Evolutionary conservation across 2,113 vertebrate species (phyloP).

Genomic region (Cyanistes caeruleus): DNA sequence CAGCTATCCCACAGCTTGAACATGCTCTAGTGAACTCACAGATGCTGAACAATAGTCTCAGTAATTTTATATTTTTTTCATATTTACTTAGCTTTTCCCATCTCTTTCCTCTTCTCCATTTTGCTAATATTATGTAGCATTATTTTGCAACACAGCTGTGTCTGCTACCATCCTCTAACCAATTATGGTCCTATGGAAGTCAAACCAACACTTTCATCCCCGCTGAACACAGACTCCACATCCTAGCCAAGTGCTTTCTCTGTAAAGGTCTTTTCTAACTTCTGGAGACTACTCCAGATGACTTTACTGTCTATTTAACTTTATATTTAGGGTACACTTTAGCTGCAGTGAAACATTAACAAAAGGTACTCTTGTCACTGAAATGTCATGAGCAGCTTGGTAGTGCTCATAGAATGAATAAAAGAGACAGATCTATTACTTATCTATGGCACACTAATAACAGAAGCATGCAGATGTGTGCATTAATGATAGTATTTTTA

Average conservation of each 20-base stretch:
- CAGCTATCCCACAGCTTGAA: background rate
- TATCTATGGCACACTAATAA: background rate
- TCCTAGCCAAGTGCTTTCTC: background rate
- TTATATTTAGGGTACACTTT: background rate
- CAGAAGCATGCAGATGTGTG: background rate
- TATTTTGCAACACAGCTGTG: background rate
- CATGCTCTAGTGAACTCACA: fast-evolving
- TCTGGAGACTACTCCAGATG: background rate
- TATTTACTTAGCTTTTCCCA: background rate
- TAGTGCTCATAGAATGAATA: background rate
- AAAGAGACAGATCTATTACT: background rate
- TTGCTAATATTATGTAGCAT: background rate
- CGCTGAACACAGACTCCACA: background rate
- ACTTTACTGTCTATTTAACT: background rate
- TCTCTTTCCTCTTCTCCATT: background rate
- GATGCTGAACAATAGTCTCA: background rate
- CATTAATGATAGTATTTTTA: background rate
- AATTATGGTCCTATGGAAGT: background rate
- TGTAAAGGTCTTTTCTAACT: background rate
- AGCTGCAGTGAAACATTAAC: background rate
- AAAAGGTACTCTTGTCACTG: background rate
- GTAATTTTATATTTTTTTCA: background rate
- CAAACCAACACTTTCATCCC: background rate
- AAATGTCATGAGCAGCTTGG: background rate
- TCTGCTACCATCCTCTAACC: background rate